A percentile compares a stretch with the other conserved stretches of the same genome.
Conservation (phyloP, 2,113 vertebrate species). For the Oceanodroma tethys region DNA sequence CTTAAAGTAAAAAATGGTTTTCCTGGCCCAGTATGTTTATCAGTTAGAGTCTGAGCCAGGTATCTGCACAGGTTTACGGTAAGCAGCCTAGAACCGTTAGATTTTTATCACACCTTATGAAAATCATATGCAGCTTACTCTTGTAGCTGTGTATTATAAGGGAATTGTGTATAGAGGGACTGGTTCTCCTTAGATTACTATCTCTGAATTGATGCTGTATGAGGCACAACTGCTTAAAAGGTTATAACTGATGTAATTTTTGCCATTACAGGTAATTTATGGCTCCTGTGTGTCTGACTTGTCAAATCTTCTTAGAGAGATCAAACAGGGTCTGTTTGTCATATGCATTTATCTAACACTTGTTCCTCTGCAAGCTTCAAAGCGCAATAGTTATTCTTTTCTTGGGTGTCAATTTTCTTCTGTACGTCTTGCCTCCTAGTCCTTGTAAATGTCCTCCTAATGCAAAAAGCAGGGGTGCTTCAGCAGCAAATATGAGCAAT, state of each 20-base stretch:
- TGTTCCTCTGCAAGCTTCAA: constrained; percentile 45
- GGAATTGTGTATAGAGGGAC: not conserved
- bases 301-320: constrained; percentile 61
- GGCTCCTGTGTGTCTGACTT: constrained; percentile 59
- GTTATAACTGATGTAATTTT: constrained; percentile 64
- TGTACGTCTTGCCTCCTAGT: not conserved
- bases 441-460: constrained; percentile 52
- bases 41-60: constrained; percentile 15
- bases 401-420: constrained; percentile 47
- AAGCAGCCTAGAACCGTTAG: constrained; percentile 55
- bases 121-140: constrained; percentile 49
- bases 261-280: constrained; percentile 65
- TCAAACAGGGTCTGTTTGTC: constrained; percentile 54
- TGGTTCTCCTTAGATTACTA: constrained; percentile 48
- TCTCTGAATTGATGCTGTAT: constrained; percentile 52
- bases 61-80: constrained; percentile 18
- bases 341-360: constrained; percentile 42
- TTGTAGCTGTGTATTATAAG: constrained; percentile 41
- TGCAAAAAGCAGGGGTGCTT: constrained; percentile 34
- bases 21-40: constrained; percentile 32
- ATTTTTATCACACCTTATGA: constrained; percentile 49
- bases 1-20: constrained; percentile 22
- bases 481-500: constrained; percentile 11
- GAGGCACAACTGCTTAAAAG: constrained; percentile 59
- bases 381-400: constrained; percentile 42